A percentile compares a stretch with the other conserved stretches of the same genome.
These are phyloP conservation scores for Deroplatys truncata DNA, from an alignment of 2,888 invertebrate genomes.

Conservation along the genomic window DNA sequence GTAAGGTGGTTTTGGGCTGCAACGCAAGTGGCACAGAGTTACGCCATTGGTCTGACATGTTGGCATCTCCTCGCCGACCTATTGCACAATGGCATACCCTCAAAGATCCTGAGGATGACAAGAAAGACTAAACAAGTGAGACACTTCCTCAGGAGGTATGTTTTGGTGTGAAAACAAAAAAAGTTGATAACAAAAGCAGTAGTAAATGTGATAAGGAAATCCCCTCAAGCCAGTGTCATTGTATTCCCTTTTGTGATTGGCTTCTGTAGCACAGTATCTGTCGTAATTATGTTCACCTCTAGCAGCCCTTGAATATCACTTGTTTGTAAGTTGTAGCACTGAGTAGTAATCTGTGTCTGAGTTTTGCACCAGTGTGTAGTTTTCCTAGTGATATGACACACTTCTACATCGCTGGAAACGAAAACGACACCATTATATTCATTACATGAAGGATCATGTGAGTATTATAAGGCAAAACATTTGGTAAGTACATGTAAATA, in stretches of 20 bases:
- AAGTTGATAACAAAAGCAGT: too few species aligned
- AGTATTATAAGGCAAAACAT: too few species aligned
- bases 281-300: too few species aligned
- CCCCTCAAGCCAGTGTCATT: background rate
- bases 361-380: background rate
- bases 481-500: too few species aligned
- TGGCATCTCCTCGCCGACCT: slow-evolving; percentile 97
- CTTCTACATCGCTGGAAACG: too few species aligned
- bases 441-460: too few species aligned
- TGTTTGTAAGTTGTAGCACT: background rate
- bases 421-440: too few species aligned
- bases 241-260: background rate
- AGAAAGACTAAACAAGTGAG: slow-evolving; percentile 63
- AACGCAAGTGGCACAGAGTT: slow-evolving; percentile 97
- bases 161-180: background rate
- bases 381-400: too few species aligned
- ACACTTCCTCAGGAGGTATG: slow-evolving; percentile 12
- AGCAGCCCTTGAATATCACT: too few species aligned
- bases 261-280: background rate
- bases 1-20: slow-evolving; percentile 94
- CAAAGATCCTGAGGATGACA: slow-evolving; percentile 94
- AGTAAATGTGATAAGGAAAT: background rate
- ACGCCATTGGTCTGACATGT: slow-evolving; percentile 99
- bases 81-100: slow-evolving; percentile 99
- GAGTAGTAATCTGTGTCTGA: background rate